These are phyloP conservation scores for Carassius carassius DNA, from an alignment of 2,113 vertebrate species.

Conservation along the genomic window DNA sequence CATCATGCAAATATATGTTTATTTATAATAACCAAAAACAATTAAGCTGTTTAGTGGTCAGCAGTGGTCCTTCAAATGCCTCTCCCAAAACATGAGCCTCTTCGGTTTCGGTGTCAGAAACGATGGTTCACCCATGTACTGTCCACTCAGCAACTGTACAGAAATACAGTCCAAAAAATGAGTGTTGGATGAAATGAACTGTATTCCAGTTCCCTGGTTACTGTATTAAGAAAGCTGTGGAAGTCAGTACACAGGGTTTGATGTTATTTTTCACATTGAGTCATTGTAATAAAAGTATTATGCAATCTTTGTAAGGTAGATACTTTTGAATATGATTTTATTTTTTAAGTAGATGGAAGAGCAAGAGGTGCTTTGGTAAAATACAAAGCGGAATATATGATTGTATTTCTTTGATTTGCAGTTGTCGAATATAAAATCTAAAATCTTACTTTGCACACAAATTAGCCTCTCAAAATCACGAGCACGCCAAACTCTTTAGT, in stretches of 20 bases:
- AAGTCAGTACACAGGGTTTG: not conserved
- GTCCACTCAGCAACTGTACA: not conserved
- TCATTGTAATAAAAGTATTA: constrained; percentile 45
- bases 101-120: not conserved
- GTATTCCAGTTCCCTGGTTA: not conserved
- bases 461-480: not conserved
- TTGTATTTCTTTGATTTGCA: constrained; percentile 1
- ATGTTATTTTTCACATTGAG: constrained; percentile 5
- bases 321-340: constrained; percentile 18
- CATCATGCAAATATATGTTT: constrained; percentile 71
- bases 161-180: not conserved
- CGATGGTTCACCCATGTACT: not conserved
- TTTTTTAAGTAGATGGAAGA: constrained; percentile 30
- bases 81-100: constrained; percentile 23
- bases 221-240: constrained; percentile 4
- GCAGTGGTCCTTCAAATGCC: not conserved
- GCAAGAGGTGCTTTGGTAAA: not conserved
- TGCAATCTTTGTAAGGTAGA: constrained; percentile 45
- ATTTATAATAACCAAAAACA: constrained; percentile 70
- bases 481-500: constrained; percentile 56
- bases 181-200: not conserved
- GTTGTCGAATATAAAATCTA: not conserved
- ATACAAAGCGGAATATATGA: not conserved
- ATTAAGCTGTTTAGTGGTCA: constrained; percentile 3
- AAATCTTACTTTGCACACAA: not conserved